Evolutionary conservation across 2,797 vertebrate species (phyloP).

Genomic region (Sebastes hopkinsi): DNA sequence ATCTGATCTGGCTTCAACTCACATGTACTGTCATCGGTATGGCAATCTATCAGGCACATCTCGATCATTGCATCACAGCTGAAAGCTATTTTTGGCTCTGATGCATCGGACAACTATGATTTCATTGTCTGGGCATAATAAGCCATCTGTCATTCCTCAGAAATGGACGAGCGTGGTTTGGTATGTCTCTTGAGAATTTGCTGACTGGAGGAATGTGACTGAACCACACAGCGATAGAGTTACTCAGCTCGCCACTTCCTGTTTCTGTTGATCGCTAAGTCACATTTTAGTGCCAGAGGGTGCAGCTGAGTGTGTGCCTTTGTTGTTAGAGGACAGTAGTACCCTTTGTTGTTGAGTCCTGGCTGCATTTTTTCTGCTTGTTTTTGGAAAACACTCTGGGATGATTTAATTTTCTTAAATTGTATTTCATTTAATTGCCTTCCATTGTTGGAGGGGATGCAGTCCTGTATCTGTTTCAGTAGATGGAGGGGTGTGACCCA

Average conservation of each 20-base stretch:
- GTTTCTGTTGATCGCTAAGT: slow-evolving; percentile 32
- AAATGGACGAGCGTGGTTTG: background rate
- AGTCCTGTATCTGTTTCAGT: background rate
- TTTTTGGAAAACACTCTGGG: background rate
- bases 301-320: slow-evolving; percentile 31
- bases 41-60: background rate
- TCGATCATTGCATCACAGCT: background rate
- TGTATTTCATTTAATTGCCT: background rate
- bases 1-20: background rate
- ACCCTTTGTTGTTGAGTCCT: slow-evolving; percentile 13
- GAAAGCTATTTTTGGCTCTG: slow-evolving; percentile 19
- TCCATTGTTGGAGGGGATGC: slow-evolving; percentile 4
- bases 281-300: slow-evolving; percentile 38
- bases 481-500: slow-evolving; percentile 51
- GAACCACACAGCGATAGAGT: slow-evolving; percentile 9
- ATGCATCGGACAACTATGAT: background rate
- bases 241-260: slow-evolving; percentile 66
- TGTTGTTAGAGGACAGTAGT: slow-evolving; percentile 41
- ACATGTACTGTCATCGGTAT: background rate
- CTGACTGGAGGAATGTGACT: slow-evolving; percentile 56
- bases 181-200: slow-evolving; percentile 29
- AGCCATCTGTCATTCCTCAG: slow-evolving; percentile 15
- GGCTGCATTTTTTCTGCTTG: background rate
- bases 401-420: background rate
- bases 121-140: background rate